A percentile compares a stretch with the other conserved stretches of the same genome.
phyloP scores from a whole-genome alignment of 2,797 vertebrate genomes.

The Microctenopoma lineatum region DNA sequence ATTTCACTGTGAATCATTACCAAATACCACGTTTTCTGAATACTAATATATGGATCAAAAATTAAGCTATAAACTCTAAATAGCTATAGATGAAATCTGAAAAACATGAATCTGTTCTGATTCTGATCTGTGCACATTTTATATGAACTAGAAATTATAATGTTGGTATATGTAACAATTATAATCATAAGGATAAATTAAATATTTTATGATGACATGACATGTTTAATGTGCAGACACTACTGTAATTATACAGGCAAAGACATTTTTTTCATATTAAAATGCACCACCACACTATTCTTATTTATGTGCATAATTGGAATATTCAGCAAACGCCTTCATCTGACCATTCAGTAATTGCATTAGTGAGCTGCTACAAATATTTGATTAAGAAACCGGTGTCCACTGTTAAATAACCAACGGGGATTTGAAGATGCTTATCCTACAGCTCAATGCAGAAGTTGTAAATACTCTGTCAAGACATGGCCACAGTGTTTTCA shows the following conservation, averaged over 20 bases:
- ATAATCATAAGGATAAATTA: too few species aligned
- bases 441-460: slow-evolving; percentile 11
- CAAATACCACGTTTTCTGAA: not conserved
- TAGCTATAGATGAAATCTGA: not conserved
- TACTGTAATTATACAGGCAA: slow-evolving; percentile 45
- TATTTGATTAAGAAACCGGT: slow-evolving; percentile 58
- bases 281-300: slow-evolving; percentile 46
- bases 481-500: slow-evolving; percentile 3
- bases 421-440: slow-evolving; percentile 22
- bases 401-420: slow-evolving; percentile 21
- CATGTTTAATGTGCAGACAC: slow-evolving; percentile 6
- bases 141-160: not conserved
- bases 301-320: slow-evolving; percentile 59
- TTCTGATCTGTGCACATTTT: not conserved
- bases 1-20: not conserved
- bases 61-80: slow-evolving; percentile 3
- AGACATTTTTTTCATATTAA: slow-evolving; percentile 45
- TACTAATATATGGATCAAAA: not conserved
- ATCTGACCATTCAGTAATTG: slow-evolving; percentile 47
- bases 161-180: too few species aligned
- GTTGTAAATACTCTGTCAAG: slow-evolving; percentile 25
- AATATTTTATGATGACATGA: not conserved
- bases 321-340: slow-evolving; percentile 45
- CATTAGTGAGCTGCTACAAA: slow-evolving; percentile 43
- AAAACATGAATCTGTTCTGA: not conserved